Evolutionary conservation across 2,888 invertebrate species (phyloP).

Genomic region (Tetragonula carbonaria): DNA sequence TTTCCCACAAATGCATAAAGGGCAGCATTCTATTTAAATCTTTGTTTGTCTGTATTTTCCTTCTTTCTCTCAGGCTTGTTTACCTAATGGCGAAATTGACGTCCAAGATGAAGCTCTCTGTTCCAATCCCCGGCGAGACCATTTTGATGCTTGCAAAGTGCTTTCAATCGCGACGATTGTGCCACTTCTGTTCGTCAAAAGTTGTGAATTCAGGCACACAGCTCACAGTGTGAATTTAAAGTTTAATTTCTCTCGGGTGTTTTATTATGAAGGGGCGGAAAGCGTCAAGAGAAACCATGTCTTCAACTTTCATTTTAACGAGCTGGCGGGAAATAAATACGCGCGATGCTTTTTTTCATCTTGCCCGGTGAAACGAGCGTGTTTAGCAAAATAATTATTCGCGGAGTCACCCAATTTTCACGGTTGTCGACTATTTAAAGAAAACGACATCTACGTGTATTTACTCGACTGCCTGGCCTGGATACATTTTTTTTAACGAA

Average conservation of each 20-base stretch:
- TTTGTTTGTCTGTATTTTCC: neutral
- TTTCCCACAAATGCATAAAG: too few relatives aligned
- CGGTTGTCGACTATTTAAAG: neutral
- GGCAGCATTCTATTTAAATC: slow-evolving; percentile 4
- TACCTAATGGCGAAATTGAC: slow-evolving; percentile 11
- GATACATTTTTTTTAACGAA: slow-evolving; percentile 35
- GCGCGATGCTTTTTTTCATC: neutral
- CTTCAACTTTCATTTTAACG: neutral
- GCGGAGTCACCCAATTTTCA: slow-evolving; percentile 6
- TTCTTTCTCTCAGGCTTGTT: neutral
- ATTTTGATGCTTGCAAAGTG: neutral
- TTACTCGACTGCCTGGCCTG: slow-evolving; percentile 13
- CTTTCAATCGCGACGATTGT: neutral
- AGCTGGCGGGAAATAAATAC: neutral
- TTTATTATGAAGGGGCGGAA: neutral
- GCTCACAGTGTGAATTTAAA: neutral
- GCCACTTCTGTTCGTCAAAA: neutral
- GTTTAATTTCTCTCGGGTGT: neutral
- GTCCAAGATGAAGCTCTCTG: neutral
- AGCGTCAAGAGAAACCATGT: too few relatives aligned
- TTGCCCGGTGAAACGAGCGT: neutral
- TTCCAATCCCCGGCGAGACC: neutral
- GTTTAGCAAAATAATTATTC: slow-evolving; percentile 35
- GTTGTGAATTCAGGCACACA: neutral
- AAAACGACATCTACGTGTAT: neutral